These are phyloP conservation scores for Alviniconcha marisindica DNA, from an alignment of 1,140 invertebrate genomes.

Conservation along the genomic window DNA sequence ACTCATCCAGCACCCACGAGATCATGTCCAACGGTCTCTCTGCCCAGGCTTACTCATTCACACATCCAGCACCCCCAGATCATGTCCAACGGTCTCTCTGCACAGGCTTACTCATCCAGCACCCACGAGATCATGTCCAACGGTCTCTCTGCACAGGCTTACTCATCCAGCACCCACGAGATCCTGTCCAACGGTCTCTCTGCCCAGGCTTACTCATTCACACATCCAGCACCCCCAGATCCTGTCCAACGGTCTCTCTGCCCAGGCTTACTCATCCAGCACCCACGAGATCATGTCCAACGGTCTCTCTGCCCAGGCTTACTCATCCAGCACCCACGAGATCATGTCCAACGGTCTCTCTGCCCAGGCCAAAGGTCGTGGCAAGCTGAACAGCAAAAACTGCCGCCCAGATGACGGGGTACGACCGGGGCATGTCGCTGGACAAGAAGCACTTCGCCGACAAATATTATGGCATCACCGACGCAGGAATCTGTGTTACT, in stretches of 20 bases:
- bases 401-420: slow-evolving; percentile 63
- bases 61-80: no score
- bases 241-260: no score
- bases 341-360: slow-evolving; percentile 62
- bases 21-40: no score
- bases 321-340: slow-evolving; percentile 43
- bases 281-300: no score
- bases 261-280: no score
- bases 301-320: not conserved
- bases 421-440: slow-evolving; percentile 61
- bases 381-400: slow-evolving; percentile 65
- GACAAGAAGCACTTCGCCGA: slow-evolving; percentile 64
- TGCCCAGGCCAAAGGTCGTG: slow-evolving; percentile 57
- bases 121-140: no score
- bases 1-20: no score
- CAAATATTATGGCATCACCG: slow-evolving; percentile 68
- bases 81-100: no score
- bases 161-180: not conserved
- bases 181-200: not conserved
- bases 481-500: slow-evolving; percentile 62
- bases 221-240: no score
- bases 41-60: no score
- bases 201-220: not conserved
- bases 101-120: no score
- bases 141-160: no score